phyloP scores from a whole-genome alignment of 2,113 vertebrate species.

The Nannospalax galili region DNA sequence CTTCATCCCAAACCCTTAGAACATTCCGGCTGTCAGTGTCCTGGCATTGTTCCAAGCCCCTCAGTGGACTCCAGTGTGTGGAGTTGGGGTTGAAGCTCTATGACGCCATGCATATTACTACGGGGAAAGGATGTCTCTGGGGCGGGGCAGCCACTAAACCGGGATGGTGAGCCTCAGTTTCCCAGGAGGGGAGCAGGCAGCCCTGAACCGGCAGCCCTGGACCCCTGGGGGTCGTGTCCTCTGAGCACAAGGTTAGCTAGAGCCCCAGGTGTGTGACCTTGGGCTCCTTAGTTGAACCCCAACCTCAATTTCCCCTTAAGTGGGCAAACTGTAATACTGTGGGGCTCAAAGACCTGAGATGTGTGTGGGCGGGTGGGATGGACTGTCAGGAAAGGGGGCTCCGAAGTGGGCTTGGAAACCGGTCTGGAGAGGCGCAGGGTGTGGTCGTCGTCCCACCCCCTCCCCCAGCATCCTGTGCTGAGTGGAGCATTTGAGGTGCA shows the following conservation, averaged over 20 bases:
- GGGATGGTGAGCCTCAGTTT: neutral
- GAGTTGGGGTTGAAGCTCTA: neutral
- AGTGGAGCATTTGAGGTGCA: neutral
- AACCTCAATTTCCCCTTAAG: conserved; percentile 39
- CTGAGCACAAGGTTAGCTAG: neutral
- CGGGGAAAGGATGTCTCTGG: too few species aligned
- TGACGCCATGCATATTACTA: too few species aligned
- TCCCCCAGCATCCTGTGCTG: neutral
- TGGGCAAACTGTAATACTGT: neutral
- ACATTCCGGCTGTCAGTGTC: neutral
- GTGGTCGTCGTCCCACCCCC: neutral
- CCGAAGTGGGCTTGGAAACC: conserved; percentile 18
- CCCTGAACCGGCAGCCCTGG: fast-evolving
- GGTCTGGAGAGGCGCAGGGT: neutral
- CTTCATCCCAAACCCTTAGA: neutral
- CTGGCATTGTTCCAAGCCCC: too few species aligned
- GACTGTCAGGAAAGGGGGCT: too few species aligned
- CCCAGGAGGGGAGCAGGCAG: neutral
- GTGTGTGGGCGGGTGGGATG: too few species aligned
- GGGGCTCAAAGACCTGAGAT: neutral
- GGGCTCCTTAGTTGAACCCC: neutral
- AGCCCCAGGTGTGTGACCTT: conserved; percentile 37
- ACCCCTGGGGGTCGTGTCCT: too few species aligned
- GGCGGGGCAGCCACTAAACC: too few species aligned
- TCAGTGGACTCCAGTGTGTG: neutral